Percentiles rank a stretch among this genome's conserved stretches.
These are phyloP conservation scores for Nestor notabilis DNA, from an alignment of 2,113 vertebrate species.

Conservation along the genomic window DNA sequence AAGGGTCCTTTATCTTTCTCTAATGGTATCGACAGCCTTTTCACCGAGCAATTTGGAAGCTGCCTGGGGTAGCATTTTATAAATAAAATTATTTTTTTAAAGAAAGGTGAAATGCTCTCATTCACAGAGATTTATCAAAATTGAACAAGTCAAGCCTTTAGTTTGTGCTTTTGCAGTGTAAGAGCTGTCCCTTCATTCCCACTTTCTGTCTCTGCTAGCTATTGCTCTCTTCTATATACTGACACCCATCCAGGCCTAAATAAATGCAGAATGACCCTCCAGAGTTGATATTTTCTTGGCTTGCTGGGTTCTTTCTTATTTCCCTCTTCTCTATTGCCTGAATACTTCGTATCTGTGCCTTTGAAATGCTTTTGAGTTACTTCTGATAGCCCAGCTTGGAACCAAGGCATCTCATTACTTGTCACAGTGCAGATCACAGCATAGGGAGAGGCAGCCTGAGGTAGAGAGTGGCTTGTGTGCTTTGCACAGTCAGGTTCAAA, in stretches of 20 bases:
- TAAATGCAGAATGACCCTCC: neutral
- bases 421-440: neutral
- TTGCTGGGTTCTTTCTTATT: neutral
- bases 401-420: neutral
- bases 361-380: neutral
- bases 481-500: neutral
- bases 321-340: neutral
- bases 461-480: neutral
- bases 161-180: neutral
- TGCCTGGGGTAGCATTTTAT: neutral
- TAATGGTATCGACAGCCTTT: neutral
- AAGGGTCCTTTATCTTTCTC: neutral
- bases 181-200: neutral
- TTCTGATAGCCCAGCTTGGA: neutral
- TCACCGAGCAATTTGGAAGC: neutral
- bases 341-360: neutral
- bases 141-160: neutral
- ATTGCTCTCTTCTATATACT: neutral
- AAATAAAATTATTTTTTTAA: neutral
- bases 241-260: neutral
- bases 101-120: neutral
- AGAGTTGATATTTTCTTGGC: neutral
- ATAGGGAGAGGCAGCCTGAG: neutral
- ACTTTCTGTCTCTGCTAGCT: neutral
- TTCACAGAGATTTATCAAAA: neutral